Conservation (phyloP, 2,888 invertebrate genomes). For the Oscheius onirici region DNA sequence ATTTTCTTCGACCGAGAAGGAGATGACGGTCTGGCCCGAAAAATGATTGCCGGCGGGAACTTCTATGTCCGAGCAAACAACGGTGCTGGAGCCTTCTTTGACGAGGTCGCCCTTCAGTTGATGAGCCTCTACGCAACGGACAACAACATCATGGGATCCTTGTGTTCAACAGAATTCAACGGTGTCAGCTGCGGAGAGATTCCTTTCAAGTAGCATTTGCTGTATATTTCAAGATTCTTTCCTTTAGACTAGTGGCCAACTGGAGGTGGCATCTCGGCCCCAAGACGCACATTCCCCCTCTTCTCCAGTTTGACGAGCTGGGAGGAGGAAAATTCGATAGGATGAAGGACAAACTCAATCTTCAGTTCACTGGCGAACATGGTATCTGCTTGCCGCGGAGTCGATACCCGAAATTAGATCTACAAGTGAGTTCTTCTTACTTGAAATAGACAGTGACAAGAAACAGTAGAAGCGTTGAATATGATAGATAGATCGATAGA, state of each 20-base stretch:
- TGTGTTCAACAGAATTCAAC: conserved; percentile 47
- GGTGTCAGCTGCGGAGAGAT: conserved; percentile 59
- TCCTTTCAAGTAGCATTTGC: conserved; percentile 54
- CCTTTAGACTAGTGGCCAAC: conserved; percentile 61
- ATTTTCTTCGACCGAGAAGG: conserved; percentile 66
- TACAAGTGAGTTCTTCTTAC: background rate
- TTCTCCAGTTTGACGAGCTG: conserved; percentile 30
- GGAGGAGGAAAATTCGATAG: conserved; percentile 33
- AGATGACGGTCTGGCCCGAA: conserved; percentile 48
- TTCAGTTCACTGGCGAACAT: conserved; percentile 15
- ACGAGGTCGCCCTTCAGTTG: conserved; percentile 44
- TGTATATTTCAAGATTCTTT: background rate
- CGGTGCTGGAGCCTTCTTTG: conserved; percentile 55
- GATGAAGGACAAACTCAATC: conserved; percentile 25
- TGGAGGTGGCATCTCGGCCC: conserved; percentile 57
- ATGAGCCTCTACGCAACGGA: conserved; percentile 60
- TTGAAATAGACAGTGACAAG: background rate
- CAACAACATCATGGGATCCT: conserved; percentile 66
- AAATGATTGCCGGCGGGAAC: conserved; percentile 69
- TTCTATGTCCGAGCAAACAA: conserved; percentile 57
- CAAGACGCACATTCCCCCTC: conserved; percentile 17
- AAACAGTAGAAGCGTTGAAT: background rate
- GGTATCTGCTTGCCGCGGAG: conserved; percentile 19
- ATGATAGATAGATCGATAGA: too few relatives aligned
- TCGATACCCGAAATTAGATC: conserved; percentile 1